Evolutionary conservation across 2,113 vertebrate species (phyloP).

Genomic region (Delphinapterus leucas): DNA sequence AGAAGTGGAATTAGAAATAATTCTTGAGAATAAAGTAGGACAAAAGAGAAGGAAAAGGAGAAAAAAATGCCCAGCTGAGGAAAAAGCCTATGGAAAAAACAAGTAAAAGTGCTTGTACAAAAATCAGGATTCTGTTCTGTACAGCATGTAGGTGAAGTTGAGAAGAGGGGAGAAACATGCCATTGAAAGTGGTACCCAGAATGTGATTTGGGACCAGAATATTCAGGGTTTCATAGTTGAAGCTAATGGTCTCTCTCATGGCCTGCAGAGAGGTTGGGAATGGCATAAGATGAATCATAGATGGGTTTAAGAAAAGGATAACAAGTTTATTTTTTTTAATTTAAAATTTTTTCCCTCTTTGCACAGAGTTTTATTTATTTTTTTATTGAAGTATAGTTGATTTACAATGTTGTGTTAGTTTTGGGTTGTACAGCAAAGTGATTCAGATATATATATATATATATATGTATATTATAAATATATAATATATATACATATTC

Average conservation of each 20-base stretch:
- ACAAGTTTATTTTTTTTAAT: background rate
- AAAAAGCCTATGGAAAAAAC: background rate
- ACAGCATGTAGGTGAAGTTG: background rate
- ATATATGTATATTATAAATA: background rate
- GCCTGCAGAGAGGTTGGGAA: background rate
- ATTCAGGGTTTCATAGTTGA: background rate
- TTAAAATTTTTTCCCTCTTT: background rate
- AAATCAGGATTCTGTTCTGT: background rate
- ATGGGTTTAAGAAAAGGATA: background rate
- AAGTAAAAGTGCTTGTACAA: background rate
- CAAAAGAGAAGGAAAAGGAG: constrained; percentile 8
- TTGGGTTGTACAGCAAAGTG: background rate
- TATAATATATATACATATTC: background rate
- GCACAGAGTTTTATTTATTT: background rate
- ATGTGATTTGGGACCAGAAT: background rate
- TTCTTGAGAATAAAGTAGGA: background rate
- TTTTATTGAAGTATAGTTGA: background rate
- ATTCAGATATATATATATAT: background rate
- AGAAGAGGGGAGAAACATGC: background rate
- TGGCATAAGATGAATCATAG: background rate
- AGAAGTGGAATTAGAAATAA: background rate
- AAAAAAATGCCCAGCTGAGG: background rate
- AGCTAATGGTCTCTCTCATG: background rate
- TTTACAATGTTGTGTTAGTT: background rate
- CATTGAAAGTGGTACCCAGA: constrained; percentile 7